Percentiles rank a stretch among this genome's conserved stretches.
phyloP scores from a whole-genome alignment of 2,888 invertebrate genomes.

The Xiphydria camelus region DNA sequence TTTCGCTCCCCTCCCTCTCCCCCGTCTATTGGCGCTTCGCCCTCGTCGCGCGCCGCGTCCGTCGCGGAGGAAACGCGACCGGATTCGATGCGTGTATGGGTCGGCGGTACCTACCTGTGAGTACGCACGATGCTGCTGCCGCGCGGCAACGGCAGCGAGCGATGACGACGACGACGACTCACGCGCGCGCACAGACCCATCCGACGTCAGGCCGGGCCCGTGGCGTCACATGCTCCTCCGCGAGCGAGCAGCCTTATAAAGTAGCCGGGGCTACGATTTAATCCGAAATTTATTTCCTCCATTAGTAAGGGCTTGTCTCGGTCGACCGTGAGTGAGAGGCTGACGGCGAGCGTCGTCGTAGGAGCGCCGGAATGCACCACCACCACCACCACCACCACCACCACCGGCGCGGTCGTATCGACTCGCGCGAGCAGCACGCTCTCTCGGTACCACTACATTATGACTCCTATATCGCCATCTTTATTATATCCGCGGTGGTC shows the following conservation, averaged over 20 bases:
- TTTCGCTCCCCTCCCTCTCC: constrained; percentile 1
- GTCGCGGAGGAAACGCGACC: too few species aligned
- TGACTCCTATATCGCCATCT: constrained; percentile 56
- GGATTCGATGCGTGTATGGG: too few species aligned
- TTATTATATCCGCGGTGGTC: constrained; percentile 53
- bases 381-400: constrained; percentile 29
- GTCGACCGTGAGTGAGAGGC: constrained; percentile 53
- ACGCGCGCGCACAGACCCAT: too few species aligned
- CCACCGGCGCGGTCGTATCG: constrained; percentile 9
- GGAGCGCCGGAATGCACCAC: constrained; percentile 49
- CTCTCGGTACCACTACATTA: constrained; percentile 51
- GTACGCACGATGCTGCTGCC: too few species aligned
- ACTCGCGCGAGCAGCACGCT: constrained; percentile 4
- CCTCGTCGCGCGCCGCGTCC: neutral
- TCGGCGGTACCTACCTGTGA: too few species aligned
- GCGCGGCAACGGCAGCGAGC: too few species aligned
- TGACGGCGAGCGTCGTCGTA: constrained; percentile 45
- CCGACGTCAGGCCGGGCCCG: constrained; percentile 39
- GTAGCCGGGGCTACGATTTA: constrained; percentile 57
- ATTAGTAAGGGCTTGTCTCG: constrained; percentile 58
- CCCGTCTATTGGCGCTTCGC: constrained; percentile 8
- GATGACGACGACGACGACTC: too few species aligned
- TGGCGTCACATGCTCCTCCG: constrained; percentile 35
- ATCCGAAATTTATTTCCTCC: constrained; percentile 59
- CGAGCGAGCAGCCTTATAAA: constrained; percentile 55